Evolutionary conservation across 2,113 vertebrate genomes (phyloP), one percentile per base, ranked within the genome.

Genomic region (Mormoops blainvillei): DNA sequence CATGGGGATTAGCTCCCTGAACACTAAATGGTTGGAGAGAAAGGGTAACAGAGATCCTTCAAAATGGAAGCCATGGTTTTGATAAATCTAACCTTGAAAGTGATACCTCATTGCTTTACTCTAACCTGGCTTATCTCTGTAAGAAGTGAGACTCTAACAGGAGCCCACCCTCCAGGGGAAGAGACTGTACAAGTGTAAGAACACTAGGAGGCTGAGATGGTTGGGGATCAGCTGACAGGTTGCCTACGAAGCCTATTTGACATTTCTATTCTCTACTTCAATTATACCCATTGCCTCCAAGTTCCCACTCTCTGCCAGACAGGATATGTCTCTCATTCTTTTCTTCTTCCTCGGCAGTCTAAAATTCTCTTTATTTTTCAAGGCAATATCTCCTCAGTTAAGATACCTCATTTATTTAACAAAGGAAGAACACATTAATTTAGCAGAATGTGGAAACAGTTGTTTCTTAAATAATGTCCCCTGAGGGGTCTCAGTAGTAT

Each of bases 381-480:
- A 18, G 19, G 16, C 7, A 50, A n/a, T 13, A 28, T 73, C n/a
- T 87, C 24, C 16, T 94, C 19, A n/a, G n/a, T 80, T 78, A 82
- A 38, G 85, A 87, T 12, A 83, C 4, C 7, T 2, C 24, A 41
- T 70, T 81, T 81, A 41, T 70, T 81, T 81, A 73, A 71, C 7
- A 38, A 56, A 74, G 58, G 26, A 65, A 82, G 87, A 90, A 41
- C 1, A 36, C 13, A 73, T 52, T 65, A 58, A n/a, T 76, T 94
- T 88, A 70, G 12, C 11, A 78, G 31, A 89, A 89, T n/a, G 11
- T 80, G 56, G 28, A 80, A 7, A 91, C 18, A 45, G 5, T 65
- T 82, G 3, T 93, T 92, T 94, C 54, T 94, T 93, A 83, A 94
- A 87, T 36, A 89, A 89, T 58, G 24, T 4, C 43, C 68, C 36